Base-by-base conservation (phyloP, 2,888 invertebrate genomes). In the Volucella inanis region DNA sequence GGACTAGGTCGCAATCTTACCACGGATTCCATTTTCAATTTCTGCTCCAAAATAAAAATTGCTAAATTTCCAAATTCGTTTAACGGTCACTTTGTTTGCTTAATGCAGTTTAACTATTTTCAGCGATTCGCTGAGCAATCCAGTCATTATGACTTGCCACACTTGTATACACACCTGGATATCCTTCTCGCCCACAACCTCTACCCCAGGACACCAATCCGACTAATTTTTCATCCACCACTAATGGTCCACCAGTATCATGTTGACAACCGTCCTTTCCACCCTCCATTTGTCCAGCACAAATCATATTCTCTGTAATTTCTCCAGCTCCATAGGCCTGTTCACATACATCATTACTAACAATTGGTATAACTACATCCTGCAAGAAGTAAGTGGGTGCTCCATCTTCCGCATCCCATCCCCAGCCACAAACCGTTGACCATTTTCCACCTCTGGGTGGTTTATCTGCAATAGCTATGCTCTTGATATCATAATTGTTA, bases 301-400 rank as follows among this genome's bases (percentile, higher is more conserved):
- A 95, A 0, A 94, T 89, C 93, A 94, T 94, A 0, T 90, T 91
- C 0, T 92, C 88, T 0, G 94, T 93, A 22, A 93, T 93, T 12
- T 87, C 90, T 0, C 89, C 89, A 41, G 31, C 52, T 0, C 93
- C 88, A 87, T 94, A 94, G 0, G 92, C 92, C 0, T 87, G 76
- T 6, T 87, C 88, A 80, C 95, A 95, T 0, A 90, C 88, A 0
- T 88, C 87, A 0, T 92, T 89, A 87, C 90, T 92, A 0, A 94
- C 92, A 87, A 93, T 93, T 0, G 93, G 92, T 1, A 94, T 92
- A 10, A 91, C 67, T 0, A 93, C 93, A 75, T 91, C 93, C 89
- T 94, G 94, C n/a, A 93, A 88, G 8, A 79, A 39, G 9, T 83
- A 78, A 6, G 89, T 88, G 0, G 86, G 68, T 54, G 50, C 78